Base-by-base conservation (phyloP, 2,113 vertebrate species). In the Sapajus apella region DNA sequence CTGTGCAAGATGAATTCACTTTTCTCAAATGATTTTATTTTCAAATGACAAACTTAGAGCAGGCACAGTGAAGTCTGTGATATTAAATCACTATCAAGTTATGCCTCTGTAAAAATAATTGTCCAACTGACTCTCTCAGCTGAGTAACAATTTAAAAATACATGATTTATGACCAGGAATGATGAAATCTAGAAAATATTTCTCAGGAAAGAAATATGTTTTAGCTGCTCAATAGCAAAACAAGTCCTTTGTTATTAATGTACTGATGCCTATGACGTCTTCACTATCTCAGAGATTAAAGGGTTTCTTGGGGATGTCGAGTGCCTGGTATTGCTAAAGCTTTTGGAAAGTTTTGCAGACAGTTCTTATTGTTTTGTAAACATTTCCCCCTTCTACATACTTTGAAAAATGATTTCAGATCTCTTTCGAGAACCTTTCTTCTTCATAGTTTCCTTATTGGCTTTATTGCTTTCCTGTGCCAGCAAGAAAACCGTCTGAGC, bases 101-200 rank as follows among this genome's bases (percentile, higher is more conserved):
- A 37, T 75, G 93, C 83, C 87, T 95, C 56, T 56, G 27, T 96
- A 55, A 85, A 61, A 97, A 91, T 91, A 93, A 96, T 96, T 93
- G 64, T 88, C 83, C 95, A 87, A 96, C 83, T 84, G 93, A 95
- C 93, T 96, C 90, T 96, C 80, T 92, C 84, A 98, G 70, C 68
- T 94, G 91, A 95, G 91, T 87, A 93, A 97, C 91, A 85, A 85
- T 93, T 97, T 97, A 97, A 81, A 96, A 96, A 97, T 93, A 92
- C 73, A 85, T 96, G 96, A 84, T 96, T 92, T 93, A 97, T 89
- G 61, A 97, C 94, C 97, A 96, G 85, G 8, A 35, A 94, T 72
- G 94, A 98, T 88, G 93, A 94, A 96, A 98, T 87, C 85, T 87
- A 97, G 88, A 94, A 97, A 82, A 92, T n/a, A 94, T 97, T 98